These are phyloP conservation scores for Dromas ardeola DNA, from an alignment of 2,113 vertebrate genomes.

Conservation along the genomic window DNA sequence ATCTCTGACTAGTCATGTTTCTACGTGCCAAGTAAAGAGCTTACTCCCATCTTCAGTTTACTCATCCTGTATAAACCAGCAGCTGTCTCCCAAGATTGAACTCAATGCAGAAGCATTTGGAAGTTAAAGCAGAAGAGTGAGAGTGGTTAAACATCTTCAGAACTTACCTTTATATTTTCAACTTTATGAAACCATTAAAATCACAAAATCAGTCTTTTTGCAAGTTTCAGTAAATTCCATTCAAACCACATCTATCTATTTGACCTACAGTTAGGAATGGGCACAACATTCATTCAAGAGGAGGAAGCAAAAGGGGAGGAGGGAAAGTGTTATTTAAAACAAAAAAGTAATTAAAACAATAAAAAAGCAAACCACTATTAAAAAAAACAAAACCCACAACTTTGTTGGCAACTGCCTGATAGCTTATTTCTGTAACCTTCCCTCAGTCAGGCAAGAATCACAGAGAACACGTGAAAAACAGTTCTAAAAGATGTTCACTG, in stretches of 20 bases:
- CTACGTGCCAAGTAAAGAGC: not conserved
- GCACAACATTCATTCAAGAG: not conserved
- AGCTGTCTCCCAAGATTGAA: not conserved
- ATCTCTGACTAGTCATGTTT: not conserved
- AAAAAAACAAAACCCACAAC: not conserved
- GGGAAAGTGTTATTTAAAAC: not conserved
- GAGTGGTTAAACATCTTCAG: not conserved
- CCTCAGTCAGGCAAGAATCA: not conserved
- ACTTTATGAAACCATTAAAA: too few relatives aligned
- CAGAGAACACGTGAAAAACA: not conserved
- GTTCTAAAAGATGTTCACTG: not conserved
- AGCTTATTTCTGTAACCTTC: not conserved
- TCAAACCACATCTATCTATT: not conserved
- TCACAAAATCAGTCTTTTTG: not conserved
- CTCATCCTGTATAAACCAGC: not conserved
- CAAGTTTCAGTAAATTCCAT: not conserved
- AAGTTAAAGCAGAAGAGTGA: not conserved
- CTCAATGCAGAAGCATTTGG: not conserved
- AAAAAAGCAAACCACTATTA: not conserved
- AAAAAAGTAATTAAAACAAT: not conserved
- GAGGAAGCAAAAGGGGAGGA: not conserved
- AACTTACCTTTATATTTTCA: not conserved
- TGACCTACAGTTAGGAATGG: not conserved
- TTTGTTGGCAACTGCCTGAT: not conserved
- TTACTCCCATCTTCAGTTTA: not conserved